These are phyloP conservation scores for Akabosia matsudoensis DNA, from an alignment of 1,140 invertebrate genomes.

Conservation along the genomic window DNA sequence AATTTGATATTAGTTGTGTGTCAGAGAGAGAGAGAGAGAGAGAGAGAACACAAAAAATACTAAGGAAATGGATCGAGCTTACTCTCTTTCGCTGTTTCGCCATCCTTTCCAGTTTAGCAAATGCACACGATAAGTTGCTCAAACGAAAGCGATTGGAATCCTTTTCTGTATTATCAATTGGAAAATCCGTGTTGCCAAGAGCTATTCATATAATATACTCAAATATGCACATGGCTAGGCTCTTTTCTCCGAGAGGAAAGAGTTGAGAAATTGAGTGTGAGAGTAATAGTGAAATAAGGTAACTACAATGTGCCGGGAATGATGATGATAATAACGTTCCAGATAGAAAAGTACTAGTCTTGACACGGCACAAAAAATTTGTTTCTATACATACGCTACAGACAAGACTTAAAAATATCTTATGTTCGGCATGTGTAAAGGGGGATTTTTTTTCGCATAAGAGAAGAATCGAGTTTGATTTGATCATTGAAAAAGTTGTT, in stretches of 20 bases:
- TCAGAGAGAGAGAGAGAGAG: no score
- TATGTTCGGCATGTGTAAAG: no score
- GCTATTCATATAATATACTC: neutral
- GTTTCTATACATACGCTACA: neutral
- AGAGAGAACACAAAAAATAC: neutral
- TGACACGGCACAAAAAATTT: neutral
- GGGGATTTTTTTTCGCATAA: neutral
- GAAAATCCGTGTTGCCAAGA: neutral
- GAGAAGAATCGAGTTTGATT: neutral
- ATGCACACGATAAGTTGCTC: no score
- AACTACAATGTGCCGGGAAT: neutral
- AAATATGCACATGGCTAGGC: no score
- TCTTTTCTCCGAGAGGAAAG: no score
- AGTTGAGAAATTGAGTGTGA: slow-evolving; percentile 13
- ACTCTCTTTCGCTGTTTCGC: neutral
- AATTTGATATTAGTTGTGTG: neutral
- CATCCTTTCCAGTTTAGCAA: neutral
- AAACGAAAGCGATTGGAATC: neutral
- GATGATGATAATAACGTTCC: neutral
- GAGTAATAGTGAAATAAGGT: neutral
- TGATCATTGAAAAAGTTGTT: neutral
- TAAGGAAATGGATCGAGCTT: neutral
- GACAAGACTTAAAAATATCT: neutral
- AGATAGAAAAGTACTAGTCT: neutral
- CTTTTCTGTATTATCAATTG: neutral